A percentile compares a stretch with the other conserved stretches of the same genome.
phyloP scores from a whole-genome alignment of 1,140 invertebrate species.

The Lepidotrigona ventralis region DNA sequence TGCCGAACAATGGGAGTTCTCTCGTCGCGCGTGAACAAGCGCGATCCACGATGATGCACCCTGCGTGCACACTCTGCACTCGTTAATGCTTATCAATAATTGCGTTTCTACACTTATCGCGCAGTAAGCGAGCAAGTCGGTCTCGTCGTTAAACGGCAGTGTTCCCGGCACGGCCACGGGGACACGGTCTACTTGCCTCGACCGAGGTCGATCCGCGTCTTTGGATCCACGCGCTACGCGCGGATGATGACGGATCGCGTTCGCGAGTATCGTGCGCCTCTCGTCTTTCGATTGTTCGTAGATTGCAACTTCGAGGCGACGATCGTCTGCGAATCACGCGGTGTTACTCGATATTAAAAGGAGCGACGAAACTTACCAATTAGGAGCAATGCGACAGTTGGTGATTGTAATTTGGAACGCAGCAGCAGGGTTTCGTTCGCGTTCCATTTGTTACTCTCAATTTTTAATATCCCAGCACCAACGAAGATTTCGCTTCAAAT shows the following conservation, averaged over 20 bases:
- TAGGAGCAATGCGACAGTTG: too few relatives aligned
- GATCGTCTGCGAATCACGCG: background rate
- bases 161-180: slow-evolving; percentile 48
- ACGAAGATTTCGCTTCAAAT: too few relatives aligned
- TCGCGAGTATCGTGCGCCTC: background rate
- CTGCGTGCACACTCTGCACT: slow-evolving; percentile 54
- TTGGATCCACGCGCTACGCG: background rate
- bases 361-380: background rate
- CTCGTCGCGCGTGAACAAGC: slow-evolving; percentile 67
- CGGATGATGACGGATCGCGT: background rate
- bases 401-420: too few relatives aligned
- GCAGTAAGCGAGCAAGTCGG: slow-evolving; percentile 66
- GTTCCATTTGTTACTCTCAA: too few relatives aligned
- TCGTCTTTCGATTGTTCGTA: background rate
- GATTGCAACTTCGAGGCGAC: background rate
- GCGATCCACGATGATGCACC: slow-evolving; percentile 58
- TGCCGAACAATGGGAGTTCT: slow-evolving; percentile 47
- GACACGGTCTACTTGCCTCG: slow-evolving; percentile 70
- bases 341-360: background rate
- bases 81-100: slow-evolving; percentile 75
- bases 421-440: too few relatives aligned
- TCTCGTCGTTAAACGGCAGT: slow-evolving; percentile 65
- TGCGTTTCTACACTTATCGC: slow-evolving; percentile 73
- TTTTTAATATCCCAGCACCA: too few relatives aligned
- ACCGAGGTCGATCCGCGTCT: slow-evolving; percentile 32